A percentile compares a stretch with the other conserved stretches of the same genome.
Conservation (phyloP, 2,888 invertebrate genomes). For the Phyllotreta cruciferae region DNA sequence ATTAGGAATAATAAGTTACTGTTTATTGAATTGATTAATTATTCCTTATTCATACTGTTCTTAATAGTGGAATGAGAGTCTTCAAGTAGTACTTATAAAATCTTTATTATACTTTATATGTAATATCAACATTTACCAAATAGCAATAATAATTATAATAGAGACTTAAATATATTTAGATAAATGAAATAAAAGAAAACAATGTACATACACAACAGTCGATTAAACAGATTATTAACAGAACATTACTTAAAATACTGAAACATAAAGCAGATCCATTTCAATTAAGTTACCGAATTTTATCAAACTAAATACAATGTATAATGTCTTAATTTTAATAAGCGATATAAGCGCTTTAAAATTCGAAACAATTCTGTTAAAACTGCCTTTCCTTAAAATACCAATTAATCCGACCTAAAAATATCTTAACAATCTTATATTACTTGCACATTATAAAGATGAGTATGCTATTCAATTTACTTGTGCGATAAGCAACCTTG, state of each 20-base stretch:
- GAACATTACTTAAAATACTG: constrained; percentile 4
- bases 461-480: constrained; percentile 36
- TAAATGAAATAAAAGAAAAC: constrained; percentile 8
- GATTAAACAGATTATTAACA: constrained; percentile 5
- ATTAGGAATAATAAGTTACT: neutral
- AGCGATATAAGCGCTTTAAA: too few relatives aligned
- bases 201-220: constrained; percentile 13
- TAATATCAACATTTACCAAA: constrained; percentile 16
- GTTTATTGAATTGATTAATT: neutral
- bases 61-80: too few relatives aligned
- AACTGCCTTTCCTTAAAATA: too few relatives aligned
- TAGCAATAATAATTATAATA: constrained; percentile 9
- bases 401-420: too few relatives aligned
- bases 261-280: neutral
- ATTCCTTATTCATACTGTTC: too few relatives aligned
- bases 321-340: neutral
- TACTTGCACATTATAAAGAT: neutral
- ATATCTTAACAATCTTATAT: too few relatives aligned
- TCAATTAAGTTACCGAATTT: neutral
- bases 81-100: neutral
- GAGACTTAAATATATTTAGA: constrained; percentile 7
- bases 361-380: too few relatives aligned
- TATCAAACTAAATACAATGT: neutral
- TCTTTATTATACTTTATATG: constrained; percentile 3
- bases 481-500: constrained; percentile 66